Percentiles rank a stretch among this genome's conserved stretches.
These are phyloP conservation scores for Triplophysa dalaica DNA, from an alignment of 2,113 vertebrate genomes.

Conservation along the genomic window DNA sequence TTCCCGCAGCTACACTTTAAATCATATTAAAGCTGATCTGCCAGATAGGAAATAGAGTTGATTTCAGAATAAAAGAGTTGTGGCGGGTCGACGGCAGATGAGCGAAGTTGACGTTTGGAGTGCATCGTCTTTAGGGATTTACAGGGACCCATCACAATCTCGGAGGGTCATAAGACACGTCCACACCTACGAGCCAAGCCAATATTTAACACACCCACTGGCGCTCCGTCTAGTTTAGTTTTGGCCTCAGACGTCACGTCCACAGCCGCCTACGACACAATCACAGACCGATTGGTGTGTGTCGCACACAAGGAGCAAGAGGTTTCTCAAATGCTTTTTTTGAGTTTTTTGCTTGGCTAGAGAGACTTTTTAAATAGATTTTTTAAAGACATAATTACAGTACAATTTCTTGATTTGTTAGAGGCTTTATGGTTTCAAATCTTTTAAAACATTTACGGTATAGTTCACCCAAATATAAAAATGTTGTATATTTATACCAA, in stretches of 20 bases:
- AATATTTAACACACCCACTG: constrained; percentile 26
- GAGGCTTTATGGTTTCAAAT: no score
- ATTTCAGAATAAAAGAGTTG: constrained; percentile 26
- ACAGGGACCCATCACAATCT: constrained; percentile 19
- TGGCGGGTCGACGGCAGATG: constrained; percentile 9
- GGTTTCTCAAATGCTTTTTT: no score
- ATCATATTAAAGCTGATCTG: constrained; percentile 37
- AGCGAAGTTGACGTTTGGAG: constrained; percentile 17
- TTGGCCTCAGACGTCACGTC: background rate
- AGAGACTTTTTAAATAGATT: no score
- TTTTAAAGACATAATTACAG: no score
- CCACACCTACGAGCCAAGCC: constrained; percentile 27
- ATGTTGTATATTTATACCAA: no score
- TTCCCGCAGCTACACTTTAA: constrained; percentile 37
- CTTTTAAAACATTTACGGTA: no score
- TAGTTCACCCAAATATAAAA: no score
- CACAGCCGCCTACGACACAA: background rate
- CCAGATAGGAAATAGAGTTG: constrained; percentile 39
- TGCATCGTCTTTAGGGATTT: constrained; percentile 28
- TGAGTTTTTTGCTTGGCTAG: no score
- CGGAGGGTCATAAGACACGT: constrained; percentile 54
- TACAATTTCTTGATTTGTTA: no score
- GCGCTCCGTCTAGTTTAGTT: background rate
- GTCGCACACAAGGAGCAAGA: no score
- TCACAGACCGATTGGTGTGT: no score